Base-by-base conservation (phyloP, 2,113 vertebrate species). In the Gasterosteus nipponicus region DNA sequence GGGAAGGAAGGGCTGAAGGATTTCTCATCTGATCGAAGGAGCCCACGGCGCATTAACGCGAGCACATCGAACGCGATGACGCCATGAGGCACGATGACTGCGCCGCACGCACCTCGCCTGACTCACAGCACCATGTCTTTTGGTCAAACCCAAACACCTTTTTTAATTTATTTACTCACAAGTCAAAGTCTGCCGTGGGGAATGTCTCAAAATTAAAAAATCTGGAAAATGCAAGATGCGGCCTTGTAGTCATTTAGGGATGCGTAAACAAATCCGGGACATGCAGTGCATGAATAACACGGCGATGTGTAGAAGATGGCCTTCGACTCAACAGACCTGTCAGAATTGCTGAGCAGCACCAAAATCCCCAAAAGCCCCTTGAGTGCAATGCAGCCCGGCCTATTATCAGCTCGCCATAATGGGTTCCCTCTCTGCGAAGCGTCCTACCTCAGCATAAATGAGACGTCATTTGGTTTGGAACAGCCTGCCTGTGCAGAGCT, bases 31-130 rank as follows among this genome's bases (percentile, higher is more conserved):
- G 86, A 87, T 83, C 87, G 77, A 73, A 78, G 69, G 75, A 69
- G 78, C 86, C 73, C 56, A 75, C 66, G 47, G 39, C 68, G 83
- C 77, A 72, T 86, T 90, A 89, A 92, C 80, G 84, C 8, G 12
- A 75, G 76, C 78, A 85, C 81, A 65, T 86, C 82, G 49, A 78
- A 81, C 84, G 74, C 76, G 81, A 90, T 78, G 81, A 87, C 82
- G 85, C 71, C 84, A 84, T 78, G 77, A 88, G 84, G 46, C 70
- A 29, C 57, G 84, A 90, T 85, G 85, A 89, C 78, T 84, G 53
- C 31, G 22, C 78, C 1, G 70, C 88, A 90, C 70, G 65, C 79
- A 73, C 79, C 68, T 35, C 12, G 58, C 70, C 89, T 81, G 85
- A 91, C 88, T 89, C 87, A 87, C 49, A 46, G 82, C 83, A 65